Base-by-base conservation (phyloP, 2,888 invertebrate species). In the Onthophagus sagittarius region DNA sequence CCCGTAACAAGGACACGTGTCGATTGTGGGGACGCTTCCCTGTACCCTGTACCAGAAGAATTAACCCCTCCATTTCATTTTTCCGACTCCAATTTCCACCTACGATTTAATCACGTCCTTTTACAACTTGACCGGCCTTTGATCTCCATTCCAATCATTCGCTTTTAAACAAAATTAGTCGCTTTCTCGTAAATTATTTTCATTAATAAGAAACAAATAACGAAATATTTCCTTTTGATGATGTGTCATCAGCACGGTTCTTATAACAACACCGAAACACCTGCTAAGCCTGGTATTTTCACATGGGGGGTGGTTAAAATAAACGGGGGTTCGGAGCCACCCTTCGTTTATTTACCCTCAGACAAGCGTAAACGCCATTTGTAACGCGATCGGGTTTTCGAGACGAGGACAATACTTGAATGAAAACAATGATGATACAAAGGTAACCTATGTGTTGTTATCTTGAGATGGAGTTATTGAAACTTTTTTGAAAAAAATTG, bases 1-100 rank as follows among this genome's bases (percentile, higher is more conserved):
- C 79, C 77, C 77, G 77, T 81, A 81, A 81, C 80, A 78, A 81
- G 80, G 78, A 79, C 82, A 82, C 82, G 81, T 82, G 82, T 80
- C 81, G 23, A 23, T 23, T 23, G 39, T 53, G 39, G 39, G 39
- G 39, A 53, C 7, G 11, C 39, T 53, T 53, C 39, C 39, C 39
- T 53, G 2, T 4, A 9, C 7, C 39, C 33, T 33, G 5, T 11
- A 53, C 11, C 5, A 23, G 23, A 23, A 23, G 23, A 23, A 23
- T 3, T 23, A 2, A 23, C 23, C 23, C 23, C 9, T 4, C 39
- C 6, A 53, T 53, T 53, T 53, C 39, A 53, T 53, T 53, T 53
- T 53, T 53, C 39, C 39, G 11, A 53, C 39, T 53, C 39, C 39
- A 2, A 53, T 53, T 53, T 53, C 39, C 39, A 53, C 39, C 39